Conservation (phyloP, 2,888 invertebrate genomes). For the Diploptera punctata region DNA sequence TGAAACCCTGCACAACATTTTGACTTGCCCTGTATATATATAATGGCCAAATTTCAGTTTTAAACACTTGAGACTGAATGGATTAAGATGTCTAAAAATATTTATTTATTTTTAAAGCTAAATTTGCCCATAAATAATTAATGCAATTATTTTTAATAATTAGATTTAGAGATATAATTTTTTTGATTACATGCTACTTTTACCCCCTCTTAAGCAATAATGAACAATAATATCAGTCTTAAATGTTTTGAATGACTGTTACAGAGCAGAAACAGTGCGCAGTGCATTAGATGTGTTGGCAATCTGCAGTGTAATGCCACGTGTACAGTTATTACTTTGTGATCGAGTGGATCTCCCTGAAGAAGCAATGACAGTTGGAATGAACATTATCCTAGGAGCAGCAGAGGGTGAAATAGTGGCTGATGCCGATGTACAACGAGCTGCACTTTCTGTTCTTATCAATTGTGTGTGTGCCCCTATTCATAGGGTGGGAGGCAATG, state of each 20-base stretch:
- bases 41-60: too few species aligned
- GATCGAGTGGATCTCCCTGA: slow-evolving; percentile 80
- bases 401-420: slow-evolving; percentile 91
- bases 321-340: slow-evolving; percentile 72
- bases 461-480: slow-evolving; percentile 95
- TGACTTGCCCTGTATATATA: too few species aligned
- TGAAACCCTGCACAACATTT: too few species aligned
- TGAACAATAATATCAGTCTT: neutral
- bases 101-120: too few species aligned
- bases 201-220: too few species aligned
- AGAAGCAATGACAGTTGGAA: slow-evolving; percentile 76
- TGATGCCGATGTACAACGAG: slow-evolving; percentile 91
- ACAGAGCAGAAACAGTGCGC: slow-evolving; percentile 79
- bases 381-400: slow-evolving; percentile 82
- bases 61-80: too few species aligned
- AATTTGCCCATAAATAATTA: too few species aligned
- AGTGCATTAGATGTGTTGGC: slow-evolving; percentile 87
- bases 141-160: too few species aligned
- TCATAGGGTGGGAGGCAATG: slow-evolving; percentile 69
- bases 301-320: slow-evolving; percentile 88
- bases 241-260: too few species aligned
- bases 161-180: too few species aligned
- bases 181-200: too few species aligned
- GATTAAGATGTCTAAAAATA: too few species aligned
- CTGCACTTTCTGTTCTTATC: slow-evolving; percentile 88